A percentile compares a stretch with the other conserved stretches of the same genome.
Evolutionary conservation across 2,888 invertebrate species (phyloP).

Genomic region (Phaedon cochleariae): DNA sequence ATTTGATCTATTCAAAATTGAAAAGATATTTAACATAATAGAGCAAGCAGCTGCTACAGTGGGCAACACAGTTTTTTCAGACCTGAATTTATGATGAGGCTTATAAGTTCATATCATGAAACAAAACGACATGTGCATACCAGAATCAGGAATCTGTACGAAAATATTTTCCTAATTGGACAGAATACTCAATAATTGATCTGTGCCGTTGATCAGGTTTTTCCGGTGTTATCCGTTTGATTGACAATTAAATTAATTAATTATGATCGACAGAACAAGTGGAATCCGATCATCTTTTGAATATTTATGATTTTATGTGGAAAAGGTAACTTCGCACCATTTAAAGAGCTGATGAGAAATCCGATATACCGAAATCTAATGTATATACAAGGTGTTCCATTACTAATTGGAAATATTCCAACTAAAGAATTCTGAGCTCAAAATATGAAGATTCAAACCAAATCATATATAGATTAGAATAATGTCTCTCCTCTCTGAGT

Average conservation of each 20-base stretch:
- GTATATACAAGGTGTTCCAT: too few species aligned
- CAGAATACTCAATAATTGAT: conserved; percentile 28
- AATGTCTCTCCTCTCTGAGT: too few species aligned
- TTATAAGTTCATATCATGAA: conserved; percentile 22
- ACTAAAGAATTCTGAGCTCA: too few species aligned
- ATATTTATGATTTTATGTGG: not conserved
- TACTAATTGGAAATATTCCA: too few species aligned
- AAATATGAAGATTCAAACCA: too few species aligned
- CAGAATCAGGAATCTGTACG: conserved; percentile 3
- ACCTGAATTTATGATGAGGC: conserved; percentile 22
- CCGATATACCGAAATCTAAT: too few species aligned
- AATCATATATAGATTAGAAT: too few species aligned
- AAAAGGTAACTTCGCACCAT: not conserved
- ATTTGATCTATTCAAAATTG: conserved; percentile 24
- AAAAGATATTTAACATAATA: conserved; percentile 16
- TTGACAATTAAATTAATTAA: conserved; percentile 36
- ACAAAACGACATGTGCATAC: conserved; percentile 14
- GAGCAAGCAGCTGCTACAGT: conserved; percentile 20
- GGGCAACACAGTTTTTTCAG: conserved; percentile 23
- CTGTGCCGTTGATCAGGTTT: conserved; percentile 27
- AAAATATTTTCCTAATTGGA: conserved; percentile 22
- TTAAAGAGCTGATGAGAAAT: not conserved
- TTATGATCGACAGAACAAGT: conserved; percentile 19
- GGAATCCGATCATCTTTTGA: conserved; percentile 5
- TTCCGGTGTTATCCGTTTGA: conserved; percentile 29